Conservation (phyloP, 37 sponge, comb jelly and placozoan genomes). For the Halisarca cf. caerulea region DNA sequence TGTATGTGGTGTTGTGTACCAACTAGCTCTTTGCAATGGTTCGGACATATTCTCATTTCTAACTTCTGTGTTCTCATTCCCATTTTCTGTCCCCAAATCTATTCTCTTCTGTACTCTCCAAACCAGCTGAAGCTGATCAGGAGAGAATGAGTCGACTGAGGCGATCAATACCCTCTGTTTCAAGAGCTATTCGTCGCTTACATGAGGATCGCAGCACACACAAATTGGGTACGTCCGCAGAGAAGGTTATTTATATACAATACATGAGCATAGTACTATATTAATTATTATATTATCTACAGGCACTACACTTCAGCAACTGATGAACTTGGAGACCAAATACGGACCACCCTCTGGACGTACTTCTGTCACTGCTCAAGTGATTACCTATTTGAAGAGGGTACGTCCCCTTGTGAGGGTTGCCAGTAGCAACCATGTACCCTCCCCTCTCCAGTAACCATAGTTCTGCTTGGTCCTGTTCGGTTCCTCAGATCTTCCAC, state of each 20-base stretch:
- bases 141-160: constrained; percentile 6
- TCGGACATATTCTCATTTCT: too few species aligned
- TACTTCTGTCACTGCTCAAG: constrained; percentile 16
- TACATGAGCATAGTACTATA: neutral
- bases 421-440: too few species aligned
- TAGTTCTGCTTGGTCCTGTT: too few species aligned
- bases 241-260: neutral
- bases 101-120: neutral
- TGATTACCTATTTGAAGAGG: constrained; percentile 29
- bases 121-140: neutral
- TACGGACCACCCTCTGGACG: constrained; percentile 36
- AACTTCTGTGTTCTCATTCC: too few species aligned
- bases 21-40: too few species aligned
- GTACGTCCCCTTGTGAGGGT: constrained; percentile 8
- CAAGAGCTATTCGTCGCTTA: neutral
- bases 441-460: too few species aligned
- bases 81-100: too few species aligned
- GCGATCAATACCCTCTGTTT: constrained; percentile 31
- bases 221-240: constrained; percentile 21
- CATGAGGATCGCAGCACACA: constrained; percentile 11
- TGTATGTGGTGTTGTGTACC: too few species aligned
- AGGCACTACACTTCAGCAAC: constrained; percentile 14
- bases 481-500: neutral
- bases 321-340: constrained; percentile 42
- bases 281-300: neutral